A percentile compares a stretch with the other conserved stretches of the same genome.
Evolutionary conservation across 2,888 invertebrate species (phyloP).

Genomic region (Tipula helvola): DNA sequence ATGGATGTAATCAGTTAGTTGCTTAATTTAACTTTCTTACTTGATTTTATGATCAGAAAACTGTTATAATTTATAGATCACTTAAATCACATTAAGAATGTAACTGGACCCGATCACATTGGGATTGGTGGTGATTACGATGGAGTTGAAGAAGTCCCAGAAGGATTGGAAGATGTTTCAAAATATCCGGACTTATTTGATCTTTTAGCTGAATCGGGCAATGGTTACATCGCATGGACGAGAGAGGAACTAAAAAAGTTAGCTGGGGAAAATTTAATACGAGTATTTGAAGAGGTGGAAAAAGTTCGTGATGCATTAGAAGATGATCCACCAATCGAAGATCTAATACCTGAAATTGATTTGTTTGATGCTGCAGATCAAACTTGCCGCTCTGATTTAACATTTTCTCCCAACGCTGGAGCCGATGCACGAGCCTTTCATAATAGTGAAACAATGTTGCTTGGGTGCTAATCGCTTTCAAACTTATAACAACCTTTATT

Average conservation of each 20-base stretch:
- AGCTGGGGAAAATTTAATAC: slow-evolving; percentile 37
- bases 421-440: background rate
- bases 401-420: background rate
- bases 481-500: background rate
- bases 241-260: slow-evolving; percentile 36
- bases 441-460: background rate
- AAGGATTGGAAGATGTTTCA: slow-evolving; percentile 59
- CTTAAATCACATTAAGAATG: slow-evolving; percentile 38
- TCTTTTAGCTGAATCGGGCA: slow-evolving; percentile 34
- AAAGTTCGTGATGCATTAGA: slow-evolving; percentile 21
- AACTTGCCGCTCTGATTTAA: background rate
- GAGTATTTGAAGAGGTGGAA: slow-evolving; percentile 36
- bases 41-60: background rate
- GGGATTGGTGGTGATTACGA: slow-evolving; percentile 44
- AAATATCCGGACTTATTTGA: slow-evolving; percentile 57
- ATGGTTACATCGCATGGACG: slow-evolving; percentile 30
- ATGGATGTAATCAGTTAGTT: slow-evolving; percentile 51
- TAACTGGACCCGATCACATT: slow-evolving; percentile 38
- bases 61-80: slow-evolving; percentile 30
- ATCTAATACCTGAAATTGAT: background rate
- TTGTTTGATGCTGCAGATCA: background rate
- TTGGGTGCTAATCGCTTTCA: background rate
- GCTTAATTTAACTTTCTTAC: background rate
- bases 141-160: slow-evolving; percentile 49
- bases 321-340: background rate